Base-by-base conservation (phyloP, 2,113 vertebrate species). In the Hippolais icterina region DNA sequence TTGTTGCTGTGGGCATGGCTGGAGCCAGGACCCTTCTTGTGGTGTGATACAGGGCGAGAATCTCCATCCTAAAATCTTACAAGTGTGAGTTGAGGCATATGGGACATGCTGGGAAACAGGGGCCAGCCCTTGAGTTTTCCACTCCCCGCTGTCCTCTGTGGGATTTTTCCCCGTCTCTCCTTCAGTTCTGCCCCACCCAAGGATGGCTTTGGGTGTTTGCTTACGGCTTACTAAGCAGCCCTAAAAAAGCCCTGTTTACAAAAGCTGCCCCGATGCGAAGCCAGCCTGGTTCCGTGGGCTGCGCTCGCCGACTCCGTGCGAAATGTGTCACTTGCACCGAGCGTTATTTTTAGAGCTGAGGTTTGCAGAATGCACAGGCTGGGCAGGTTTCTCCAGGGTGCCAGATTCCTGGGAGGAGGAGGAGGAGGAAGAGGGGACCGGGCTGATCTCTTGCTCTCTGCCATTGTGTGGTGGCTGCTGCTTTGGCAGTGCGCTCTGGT, bases 261-360 rank as follows among this genome's bases (percentile, higher is more conserved):
- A 82, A 96, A 69, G 41, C 44, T 72, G 68, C 60, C 76, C 1
- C 86, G 41, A 93, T 78, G 94, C 68, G 19, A 15, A 65, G 70
- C 15, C 59, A 93, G 94, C n/a, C 90, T 78, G 92, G 80, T 56
- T 92, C 90, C 41, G 96, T 96, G 92, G 94, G 96, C 93, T 97
- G 96, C 76, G 60, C 90, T 90, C 10, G 6, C 86, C 6, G 12
- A 65, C 89, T 94, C 87, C 0, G 3, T 52, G 93, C 12, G 14
- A 71, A 89, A 95, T 90, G 93, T 96, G 93, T 95, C 92, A 29
- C 86, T 89, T 37, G 86, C 90, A 94, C 85, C 5, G 0, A 10
- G 46, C 1, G 21, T 44, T 96, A 96, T 96, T 97, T 97, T 94
- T 96, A 68, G 93, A 93, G 94, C 88, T 3, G 41, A 87, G 83